Evolutionary conservation across 2,797 vertebrate genomes (phyloP).

Genomic region (Neosilurus hyrtlii): DNA sequence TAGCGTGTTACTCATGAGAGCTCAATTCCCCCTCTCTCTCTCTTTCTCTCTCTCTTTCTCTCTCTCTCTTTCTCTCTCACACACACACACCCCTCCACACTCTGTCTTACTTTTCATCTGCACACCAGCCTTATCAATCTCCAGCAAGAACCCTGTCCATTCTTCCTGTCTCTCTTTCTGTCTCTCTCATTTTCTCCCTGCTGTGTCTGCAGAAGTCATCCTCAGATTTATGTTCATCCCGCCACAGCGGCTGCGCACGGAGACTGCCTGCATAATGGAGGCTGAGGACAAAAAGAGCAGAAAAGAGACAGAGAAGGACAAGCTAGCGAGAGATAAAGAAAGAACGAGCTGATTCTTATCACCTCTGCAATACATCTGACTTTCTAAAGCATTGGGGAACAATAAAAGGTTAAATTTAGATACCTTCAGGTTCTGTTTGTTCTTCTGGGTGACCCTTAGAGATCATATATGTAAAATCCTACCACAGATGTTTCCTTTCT

Average conservation of each 20-base stretch:
- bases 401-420: background rate
- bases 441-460: background rate
- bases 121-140: background rate
- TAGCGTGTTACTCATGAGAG: conserved; percentile 39
- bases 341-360: background rate
- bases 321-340: background rate
- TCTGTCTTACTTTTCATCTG: background rate
- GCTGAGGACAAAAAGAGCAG: background rate
- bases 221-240: conserved; percentile 44
- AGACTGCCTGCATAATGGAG: conserved; percentile 41
- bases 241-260: conserved; percentile 23
- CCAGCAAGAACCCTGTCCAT: background rate
- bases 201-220: conserved; percentile 38
- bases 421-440: background rate
- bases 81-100: background rate
- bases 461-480: background rate
- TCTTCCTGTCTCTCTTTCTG: conserved; percentile 3
- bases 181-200: conserved; percentile 5
- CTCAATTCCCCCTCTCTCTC: conserved; percentile 31
- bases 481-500: background rate
- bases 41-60: background rate
- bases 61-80: background rate
- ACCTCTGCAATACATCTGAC: background rate
- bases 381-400: background rate
- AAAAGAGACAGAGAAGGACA: conserved; percentile 20